Conservation (phyloP, 2,888 invertebrate genomes). For the Drosophila quinaria region DNA sequence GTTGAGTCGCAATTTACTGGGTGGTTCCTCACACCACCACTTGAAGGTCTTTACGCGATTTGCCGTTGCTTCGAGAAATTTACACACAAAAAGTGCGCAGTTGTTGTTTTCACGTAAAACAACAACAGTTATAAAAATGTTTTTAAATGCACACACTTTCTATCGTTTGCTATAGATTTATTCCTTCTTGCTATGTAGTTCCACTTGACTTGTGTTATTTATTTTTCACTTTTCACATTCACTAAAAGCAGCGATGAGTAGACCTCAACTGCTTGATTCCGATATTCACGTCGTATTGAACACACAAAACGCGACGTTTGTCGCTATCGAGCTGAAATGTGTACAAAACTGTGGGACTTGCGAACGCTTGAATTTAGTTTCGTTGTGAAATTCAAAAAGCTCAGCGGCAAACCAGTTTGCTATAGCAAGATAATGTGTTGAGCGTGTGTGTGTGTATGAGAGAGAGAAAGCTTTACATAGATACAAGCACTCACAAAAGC, state of each 20-base stretch:
- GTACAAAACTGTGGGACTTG: conserved; percentile 28
- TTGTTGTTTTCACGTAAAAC: conserved; percentile 64
- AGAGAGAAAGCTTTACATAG: conserved; percentile 34
- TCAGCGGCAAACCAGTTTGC: conserved; percentile 62
- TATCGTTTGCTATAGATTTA: conserved; percentile 46
- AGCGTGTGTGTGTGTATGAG: conserved; percentile 29
- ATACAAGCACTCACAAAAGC: conserved; percentile 16
- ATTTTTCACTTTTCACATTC: conserved; percentile 54
- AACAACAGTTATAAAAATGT: conserved; percentile 40
- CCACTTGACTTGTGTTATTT: conserved; percentile 13
- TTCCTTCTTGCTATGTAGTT: conserved; percentile 10
- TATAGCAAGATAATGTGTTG: conserved; percentile 58
- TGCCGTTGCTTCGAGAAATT: conserved; percentile 53
- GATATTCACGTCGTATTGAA: conserved; percentile 62
- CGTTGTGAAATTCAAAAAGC: conserved; percentile 84
- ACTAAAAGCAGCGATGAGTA: conserved; percentile 36
- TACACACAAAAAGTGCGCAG: conserved; percentile 25
- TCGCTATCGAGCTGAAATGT: conserved; percentile 31
- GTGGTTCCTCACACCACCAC: conserved; percentile 72
- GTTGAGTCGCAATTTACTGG: conserved; percentile 57
- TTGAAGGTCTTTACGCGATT: conserved; percentile 39
- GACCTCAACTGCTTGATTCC: conserved; percentile 66
- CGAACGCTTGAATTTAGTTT: conserved; percentile 72
- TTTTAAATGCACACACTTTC: conserved; percentile 12
- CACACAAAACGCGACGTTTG: background rate